Conservation (phyloP, 2,113 vertebrate genomes). For the Octodon degus region DNA sequence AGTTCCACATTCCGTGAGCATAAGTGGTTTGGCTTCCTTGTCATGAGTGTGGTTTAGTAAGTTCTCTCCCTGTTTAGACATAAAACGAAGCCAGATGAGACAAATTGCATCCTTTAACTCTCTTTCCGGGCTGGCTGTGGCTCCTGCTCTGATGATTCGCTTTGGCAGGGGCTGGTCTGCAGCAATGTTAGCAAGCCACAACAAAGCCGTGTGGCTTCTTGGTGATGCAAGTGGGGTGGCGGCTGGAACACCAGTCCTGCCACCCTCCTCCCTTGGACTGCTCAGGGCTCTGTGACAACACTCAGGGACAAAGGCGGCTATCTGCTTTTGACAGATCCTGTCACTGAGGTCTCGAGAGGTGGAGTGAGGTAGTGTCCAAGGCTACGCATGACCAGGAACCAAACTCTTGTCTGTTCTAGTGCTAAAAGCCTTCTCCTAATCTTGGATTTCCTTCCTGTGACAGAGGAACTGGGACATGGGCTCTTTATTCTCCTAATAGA, state of each 20-base stretch:
- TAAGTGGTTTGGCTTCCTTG: conserved; percentile 39
- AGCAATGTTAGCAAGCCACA: background rate
- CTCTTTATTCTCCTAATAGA: background rate
- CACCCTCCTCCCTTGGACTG: background rate
- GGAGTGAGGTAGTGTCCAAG: background rate
- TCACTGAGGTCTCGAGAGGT: background rate
- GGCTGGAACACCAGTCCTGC: background rate
- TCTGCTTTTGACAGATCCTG: background rate
- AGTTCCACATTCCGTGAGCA: background rate
- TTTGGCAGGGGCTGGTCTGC: background rate
- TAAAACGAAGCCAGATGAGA: conserved; percentile 64
- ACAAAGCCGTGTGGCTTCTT: background rate
- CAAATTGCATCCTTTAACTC: conserved; percentile 48
- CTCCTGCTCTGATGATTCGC: conserved; percentile 49
- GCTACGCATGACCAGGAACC: background rate
- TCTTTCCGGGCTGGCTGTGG: conserved; percentile 26
- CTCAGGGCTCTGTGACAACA: background rate
- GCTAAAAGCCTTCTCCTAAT: conserved; percentile 6
- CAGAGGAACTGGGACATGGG: background rate
- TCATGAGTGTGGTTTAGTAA: conserved; percentile 53
- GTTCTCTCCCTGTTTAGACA: conserved; percentile 52
- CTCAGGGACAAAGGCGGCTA: background rate
- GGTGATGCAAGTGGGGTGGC: background rate
- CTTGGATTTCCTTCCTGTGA: conserved; percentile 2
- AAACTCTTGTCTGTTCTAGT: background rate